Evolutionary conservation across 2,888 invertebrate species (phyloP), one percentile per base, ranked within the genome.

Genomic region (Deilephila porcellus): DNA sequence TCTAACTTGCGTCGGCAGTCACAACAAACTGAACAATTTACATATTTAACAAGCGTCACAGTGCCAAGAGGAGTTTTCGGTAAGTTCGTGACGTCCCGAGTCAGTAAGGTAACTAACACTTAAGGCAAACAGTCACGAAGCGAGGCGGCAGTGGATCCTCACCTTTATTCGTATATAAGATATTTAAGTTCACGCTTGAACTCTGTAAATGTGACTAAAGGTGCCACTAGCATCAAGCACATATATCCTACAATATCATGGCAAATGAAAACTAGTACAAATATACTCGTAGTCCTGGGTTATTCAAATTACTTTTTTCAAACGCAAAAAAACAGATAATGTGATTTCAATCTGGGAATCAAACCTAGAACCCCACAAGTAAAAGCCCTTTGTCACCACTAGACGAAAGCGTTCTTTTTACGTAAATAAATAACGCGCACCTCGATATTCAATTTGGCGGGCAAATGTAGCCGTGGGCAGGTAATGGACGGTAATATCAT

Each of bases 31-130:
- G 67, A 52, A 67, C 67, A 67, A 67, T 67, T 67, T 67, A 67
- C 67, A 67, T 67, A 67, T 67, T 67, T 67, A 67, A 67, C 67
- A 25, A 67, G 52, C 67, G 67, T 67, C 67, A 67, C 67, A 17
- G 67, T 52, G 20, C 67, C 52, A 52, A 67, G 67, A 67, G 37
- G 34, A 52, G 67, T 67, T 25, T 67, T 67, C 67, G 67, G 67
- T 52, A 67, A 52, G 17, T 67, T 67, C 64, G 67, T 67, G 52
- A 67, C 67, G 67, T 67, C 52, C 52, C 67, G 52, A 25, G 45
- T 45, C 1, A 52, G 34, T 17, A n/a, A 5, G 56, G 19, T 56
- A 56, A 56, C 45, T 67, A 25, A 52, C 52, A 14, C 8, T 25
- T 14, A 17, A 67, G 17, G 64, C 17, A 64, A 64, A 64, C 5